These are phyloP conservation scores for Prietella phreatophila DNA, from an alignment of 2,113 vertebrate genomes.

Conservation along the genomic window DNA sequence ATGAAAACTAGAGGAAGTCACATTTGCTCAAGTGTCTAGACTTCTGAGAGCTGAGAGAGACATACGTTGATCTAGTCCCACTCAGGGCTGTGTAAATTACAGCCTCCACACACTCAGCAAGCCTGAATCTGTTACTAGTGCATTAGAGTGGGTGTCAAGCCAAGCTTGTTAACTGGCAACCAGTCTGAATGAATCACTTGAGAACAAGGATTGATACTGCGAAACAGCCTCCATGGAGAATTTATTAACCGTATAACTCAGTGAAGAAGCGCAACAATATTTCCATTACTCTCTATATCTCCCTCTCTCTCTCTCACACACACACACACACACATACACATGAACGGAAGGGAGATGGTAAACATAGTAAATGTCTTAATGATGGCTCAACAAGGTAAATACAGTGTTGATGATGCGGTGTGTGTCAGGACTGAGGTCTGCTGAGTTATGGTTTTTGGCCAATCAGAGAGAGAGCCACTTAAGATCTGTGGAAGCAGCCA, in stretches of 20 bases:
- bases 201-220: conserved; percentile 61
- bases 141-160: conserved; percentile 58
- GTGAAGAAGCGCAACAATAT: conserved; percentile 11
- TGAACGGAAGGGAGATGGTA: neutral
- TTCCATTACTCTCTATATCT: conserved; percentile 26
- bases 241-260: conserved; percentile 62
- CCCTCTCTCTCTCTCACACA: neutral
- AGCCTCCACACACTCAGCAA: conserved; percentile 11
- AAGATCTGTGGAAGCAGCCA: neutral
- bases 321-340: conserved; percentile 12
- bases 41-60: conserved; percentile 27
- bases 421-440: conserved; percentile 15
- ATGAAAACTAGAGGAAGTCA: neutral
- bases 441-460: conserved; percentile 19
- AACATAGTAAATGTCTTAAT: conserved; percentile 6
- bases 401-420: conserved; percentile 3
- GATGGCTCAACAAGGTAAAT: neutral
- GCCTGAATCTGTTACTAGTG: conserved; percentile 57
- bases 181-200: conserved; percentile 55
- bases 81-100: conserved; percentile 37
- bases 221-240: conserved; percentile 35
- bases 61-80: conserved; percentile 50
- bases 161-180: conserved; percentile 55
- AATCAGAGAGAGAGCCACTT: conserved; percentile 20
- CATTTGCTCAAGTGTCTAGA: neutral